Evolutionary conservation across 1,140 invertebrate species (phyloP), one percentile per base, ranked within the genome.

Genomic region (Drosophila parabipectinata): DNA sequence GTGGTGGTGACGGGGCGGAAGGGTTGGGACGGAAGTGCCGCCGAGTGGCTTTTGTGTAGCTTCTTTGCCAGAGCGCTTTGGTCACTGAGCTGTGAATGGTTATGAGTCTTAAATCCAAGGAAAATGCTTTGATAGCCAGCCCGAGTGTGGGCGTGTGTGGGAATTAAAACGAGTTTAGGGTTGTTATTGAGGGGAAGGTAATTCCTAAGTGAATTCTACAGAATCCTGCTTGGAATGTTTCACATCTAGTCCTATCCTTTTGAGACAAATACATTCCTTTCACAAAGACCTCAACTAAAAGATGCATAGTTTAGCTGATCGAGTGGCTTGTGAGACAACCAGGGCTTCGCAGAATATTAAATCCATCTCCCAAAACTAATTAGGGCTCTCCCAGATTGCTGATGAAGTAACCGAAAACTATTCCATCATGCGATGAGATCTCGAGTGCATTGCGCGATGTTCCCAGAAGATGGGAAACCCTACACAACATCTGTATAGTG

Each of bases 51-150:
- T 73, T 75, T 76, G 55, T 63, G 62, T 47, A 61, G 66, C 71
- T 76, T 71, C 80, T 72, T 79, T 68, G 71, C 59, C 66, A 75
- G 64, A 76, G 61, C 73, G 60, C 73, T 73, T 77, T 85, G 81
- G 67, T 74, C 77, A 84, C 66, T 85, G 67, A 81, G 72, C 77
- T 80, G 77, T 71, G 59, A 81, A 84, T 77, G 67, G 81, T 56
- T 62, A 52, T 58, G 62, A 73, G 80, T 82, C 85, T 81, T 74
- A 74, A 74, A 69, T 50, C 57, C 28, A 45, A 78, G 30, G 41
- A 61, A 58, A 67, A 59, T 69, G 52, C 51, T 48, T 71, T 71
- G 63, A 69, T 71, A 68, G 37, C 66, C 51, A 39, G 51, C 44
- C 51, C 32, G 26, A 6, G 3, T 47, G 44, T 24, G 44, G 54